These are phyloP conservation scores for Sycobia sp. DNA, from an alignment of 1,140 invertebrate species.

Conservation along the genomic window DNA sequence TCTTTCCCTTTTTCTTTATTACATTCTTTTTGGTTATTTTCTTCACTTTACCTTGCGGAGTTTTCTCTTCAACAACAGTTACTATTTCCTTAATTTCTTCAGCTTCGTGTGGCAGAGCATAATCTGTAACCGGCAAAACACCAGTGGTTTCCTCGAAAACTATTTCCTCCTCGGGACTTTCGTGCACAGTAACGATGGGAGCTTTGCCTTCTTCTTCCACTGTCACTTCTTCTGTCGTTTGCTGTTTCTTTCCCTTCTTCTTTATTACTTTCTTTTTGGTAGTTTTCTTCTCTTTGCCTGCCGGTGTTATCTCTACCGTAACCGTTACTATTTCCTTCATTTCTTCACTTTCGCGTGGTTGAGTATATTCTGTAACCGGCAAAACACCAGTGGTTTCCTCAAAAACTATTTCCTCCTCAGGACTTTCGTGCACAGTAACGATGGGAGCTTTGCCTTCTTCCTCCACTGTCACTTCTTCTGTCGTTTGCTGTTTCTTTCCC, in stretches of 20 bases:
- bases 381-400: neutral
- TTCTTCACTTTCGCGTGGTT: slow-evolving; percentile 9
- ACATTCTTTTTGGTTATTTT: slow-evolving; percentile 39
- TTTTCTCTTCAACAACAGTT: slow-evolving; percentile 8
- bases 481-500: slow-evolving; percentile 56
- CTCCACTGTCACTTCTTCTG: slow-evolving; percentile 59
- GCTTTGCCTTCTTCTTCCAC: too few species aligned
- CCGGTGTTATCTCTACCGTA: too few species aligned
- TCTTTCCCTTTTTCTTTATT: slow-evolving; percentile 48
- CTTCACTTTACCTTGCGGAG: slow-evolving; percentile 28
- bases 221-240: neutral
- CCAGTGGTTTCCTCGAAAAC: too few species aligned
- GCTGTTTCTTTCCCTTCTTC: slow-evolving; percentile 49
- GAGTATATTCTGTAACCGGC: neutral
- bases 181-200: too few species aligned
- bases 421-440: slow-evolving; percentile 39
- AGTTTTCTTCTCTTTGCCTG: too few species aligned
- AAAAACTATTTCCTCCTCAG: slow-evolving; percentile 30
- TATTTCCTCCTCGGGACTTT: too few species aligned
- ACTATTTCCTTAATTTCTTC: too few species aligned
- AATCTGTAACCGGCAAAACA: too few species aligned
- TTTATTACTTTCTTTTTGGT: too few species aligned
- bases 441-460: slow-evolving; percentile 57
- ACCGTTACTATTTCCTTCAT: too few species aligned
- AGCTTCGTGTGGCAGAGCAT: too few species aligned